Percentiles rank a stretch among this genome's conserved stretches.
Conservation (phyloP, 2,797 vertebrate genomes). For the Melanogrammus aeglefinus region DNA sequence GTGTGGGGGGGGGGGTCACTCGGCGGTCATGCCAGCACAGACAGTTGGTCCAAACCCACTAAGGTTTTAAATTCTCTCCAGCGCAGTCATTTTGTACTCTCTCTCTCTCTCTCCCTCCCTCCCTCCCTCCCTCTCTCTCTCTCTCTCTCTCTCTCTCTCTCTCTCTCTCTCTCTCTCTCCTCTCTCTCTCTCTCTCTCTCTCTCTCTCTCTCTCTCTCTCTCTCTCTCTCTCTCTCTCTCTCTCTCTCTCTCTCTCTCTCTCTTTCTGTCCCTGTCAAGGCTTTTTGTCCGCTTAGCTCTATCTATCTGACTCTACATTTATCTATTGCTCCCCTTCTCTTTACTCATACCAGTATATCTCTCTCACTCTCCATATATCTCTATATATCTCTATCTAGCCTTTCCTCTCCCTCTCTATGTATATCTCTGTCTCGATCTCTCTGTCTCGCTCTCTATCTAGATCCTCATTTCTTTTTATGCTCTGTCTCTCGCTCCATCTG, state of each 20-base stretch:
- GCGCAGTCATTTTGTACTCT: slow-evolving; percentile 32
- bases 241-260: slow-evolving; percentile 17
- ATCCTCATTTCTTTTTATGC: too few relatives aligned
- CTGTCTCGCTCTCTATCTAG: too few relatives aligned
- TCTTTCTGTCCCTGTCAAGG: slow-evolving; percentile 30
- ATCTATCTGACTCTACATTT: too few relatives aligned
- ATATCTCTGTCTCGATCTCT: too few relatives aligned
- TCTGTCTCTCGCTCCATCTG: too few relatives aligned
- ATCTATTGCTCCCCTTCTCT: too few relatives aligned
- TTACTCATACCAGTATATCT: too few relatives aligned
- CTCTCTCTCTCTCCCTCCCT: slow-evolving; percentile 17
- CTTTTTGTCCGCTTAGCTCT: background rate
- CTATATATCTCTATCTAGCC: too few relatives aligned
- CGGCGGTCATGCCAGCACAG: slow-evolving; percentile 45
- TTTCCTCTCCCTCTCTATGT: too few relatives aligned
- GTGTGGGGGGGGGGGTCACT: slow-evolving; percentile 52
- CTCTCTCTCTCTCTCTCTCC: slow-evolving; percentile 28
- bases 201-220: slow-evolving; percentile 13
- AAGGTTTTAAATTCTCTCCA: slow-evolving; percentile 35
- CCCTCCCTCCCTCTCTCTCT: slow-evolving; percentile 13
- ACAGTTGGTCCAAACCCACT: slow-evolving; percentile 56
- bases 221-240: slow-evolving; percentile 30
- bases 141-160: slow-evolving; percentile 15
- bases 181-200: slow-evolving; percentile 17
- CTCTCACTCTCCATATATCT: too few relatives aligned